These are phyloP conservation scores for Strigamia maritima DNA, from an alignment of 2,888 invertebrate species.

Conservation along the genomic window DNA sequence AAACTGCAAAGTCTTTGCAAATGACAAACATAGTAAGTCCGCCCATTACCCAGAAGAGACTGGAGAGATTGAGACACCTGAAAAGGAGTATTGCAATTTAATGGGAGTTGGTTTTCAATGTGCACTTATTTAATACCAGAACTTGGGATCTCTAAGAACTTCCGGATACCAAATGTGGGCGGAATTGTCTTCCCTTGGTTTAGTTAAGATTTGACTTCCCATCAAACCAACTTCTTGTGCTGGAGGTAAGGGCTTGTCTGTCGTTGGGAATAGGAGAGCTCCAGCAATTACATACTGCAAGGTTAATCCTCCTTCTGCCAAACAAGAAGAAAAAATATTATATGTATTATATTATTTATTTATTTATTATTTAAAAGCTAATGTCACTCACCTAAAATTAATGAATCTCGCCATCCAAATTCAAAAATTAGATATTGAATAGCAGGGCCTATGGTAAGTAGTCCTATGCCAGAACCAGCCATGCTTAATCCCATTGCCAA, in stretches of 20 bases:
- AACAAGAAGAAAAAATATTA: neutral
- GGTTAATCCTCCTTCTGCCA: slow-evolving; percentile 44
- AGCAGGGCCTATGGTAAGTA: slow-evolving; percentile 44
- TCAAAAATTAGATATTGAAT: slow-evolving; percentile 42
- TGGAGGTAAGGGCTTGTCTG: neutral
- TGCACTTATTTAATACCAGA: slow-evolving; percentile 35
- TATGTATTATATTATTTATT: neutral
- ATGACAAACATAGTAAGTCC: slow-evolving; percentile 45
- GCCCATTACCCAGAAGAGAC: slow-evolving; percentile 44
- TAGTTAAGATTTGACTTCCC: neutral
- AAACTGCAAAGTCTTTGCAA: slow-evolving; percentile 45
- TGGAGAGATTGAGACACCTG: slow-evolving; percentile 44
- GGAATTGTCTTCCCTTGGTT: neutral
- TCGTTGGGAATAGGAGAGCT: slow-evolving; percentile 43
- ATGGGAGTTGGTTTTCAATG: neutral
- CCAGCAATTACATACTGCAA: slow-evolving; percentile 45
- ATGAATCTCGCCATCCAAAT: slow-evolving; percentile 46
- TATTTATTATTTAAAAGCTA: too few species aligned
- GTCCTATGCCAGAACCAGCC: slow-evolving; percentile 45
- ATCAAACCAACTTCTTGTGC: neutral
- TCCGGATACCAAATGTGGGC: neutral
- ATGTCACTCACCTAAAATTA: slow-evolving; percentile 43
- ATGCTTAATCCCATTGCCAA: slow-evolving; percentile 45
- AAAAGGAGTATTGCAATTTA: neutral
- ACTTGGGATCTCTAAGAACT: slow-evolving; percentile 25